Conservation (phyloP, 2,113 vertebrate species). For the Helogale parvula region DNA sequence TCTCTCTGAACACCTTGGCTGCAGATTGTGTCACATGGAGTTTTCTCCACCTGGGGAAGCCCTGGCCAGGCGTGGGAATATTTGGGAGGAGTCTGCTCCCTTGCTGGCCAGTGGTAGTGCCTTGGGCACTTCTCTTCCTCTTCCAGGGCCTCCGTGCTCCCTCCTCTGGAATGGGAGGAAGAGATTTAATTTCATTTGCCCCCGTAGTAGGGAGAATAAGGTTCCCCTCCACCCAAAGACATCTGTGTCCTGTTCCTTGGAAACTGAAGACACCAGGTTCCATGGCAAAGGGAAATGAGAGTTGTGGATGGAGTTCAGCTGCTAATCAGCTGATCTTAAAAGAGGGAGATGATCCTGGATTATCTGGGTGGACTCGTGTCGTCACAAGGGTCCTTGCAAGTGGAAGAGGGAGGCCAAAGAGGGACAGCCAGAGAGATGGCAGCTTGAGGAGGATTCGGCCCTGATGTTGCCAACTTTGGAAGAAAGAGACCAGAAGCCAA, state of each 20-base stretch:
- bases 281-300: not conserved
- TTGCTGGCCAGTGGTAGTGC: accelerated
- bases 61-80: not conserved
- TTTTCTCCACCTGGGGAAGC: not conserved
- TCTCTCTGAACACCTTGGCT: not conserved
- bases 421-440: not conserved
- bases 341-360: not conserved
- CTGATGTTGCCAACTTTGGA: not conserved
- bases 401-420: not conserved
- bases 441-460: not conserved
- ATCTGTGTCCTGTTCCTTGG: not conserved
- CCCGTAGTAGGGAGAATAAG: not conserved
- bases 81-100: not conserved
- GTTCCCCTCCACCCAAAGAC: accelerated
- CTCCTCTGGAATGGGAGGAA: not conserved
- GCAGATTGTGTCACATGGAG: accelerated
- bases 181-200: not conserved
- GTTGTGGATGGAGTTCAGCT: not conserved
- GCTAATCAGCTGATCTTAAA: not conserved
- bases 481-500: not conserved
- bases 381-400: not conserved
- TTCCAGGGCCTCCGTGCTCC: not conserved
- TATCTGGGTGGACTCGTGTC: not conserved
- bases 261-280: not conserved
- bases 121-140: not conserved